Conservation (phyloP, 1,140 invertebrate species). For the Drepana arcuata region DNA sequence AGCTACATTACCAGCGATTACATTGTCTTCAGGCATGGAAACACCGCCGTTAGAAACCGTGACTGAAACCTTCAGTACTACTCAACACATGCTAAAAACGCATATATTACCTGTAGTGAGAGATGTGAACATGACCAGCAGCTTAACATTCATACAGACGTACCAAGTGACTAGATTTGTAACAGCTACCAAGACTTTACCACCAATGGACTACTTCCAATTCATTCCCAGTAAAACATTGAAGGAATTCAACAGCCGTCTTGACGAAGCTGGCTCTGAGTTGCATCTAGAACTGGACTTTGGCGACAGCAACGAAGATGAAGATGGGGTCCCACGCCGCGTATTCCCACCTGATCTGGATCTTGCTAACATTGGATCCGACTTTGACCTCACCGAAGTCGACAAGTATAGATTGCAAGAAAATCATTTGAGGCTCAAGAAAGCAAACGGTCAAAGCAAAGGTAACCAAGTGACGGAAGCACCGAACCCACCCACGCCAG, state of each 20-base stretch:
- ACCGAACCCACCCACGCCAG: constrained; percentile 56
- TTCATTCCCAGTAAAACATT: constrained; percentile 89
- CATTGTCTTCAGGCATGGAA: constrained; percentile 80
- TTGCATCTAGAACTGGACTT: constrained; percentile 88
- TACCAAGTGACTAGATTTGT: constrained; percentile 89
- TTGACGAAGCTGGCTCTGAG: constrained; percentile 91
- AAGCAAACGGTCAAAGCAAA: constrained; percentile 73
- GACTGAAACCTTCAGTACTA: constrained; percentile 93
- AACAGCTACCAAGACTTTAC: constrained; percentile 89
- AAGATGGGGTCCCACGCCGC: constrained; percentile 75
- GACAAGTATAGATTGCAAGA: constrained; percentile 74
- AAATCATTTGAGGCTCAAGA: constrained; percentile 73
- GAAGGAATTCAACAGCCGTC: constrained; percentile 88
- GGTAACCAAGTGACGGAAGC: constrained; percentile 63
- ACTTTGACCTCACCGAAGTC: constrained; percentile 79
- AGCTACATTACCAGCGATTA: constrained; percentile 85
- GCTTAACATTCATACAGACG: constrained; percentile 87
- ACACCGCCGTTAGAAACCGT: constrained; percentile 88
- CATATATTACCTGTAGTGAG: constrained; percentile 87
- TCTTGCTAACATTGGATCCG: constrained; percentile 77
- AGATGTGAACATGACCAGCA: constrained; percentile 79
- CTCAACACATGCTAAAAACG: constrained; percentile 88
- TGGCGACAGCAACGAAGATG: constrained; percentile 84
- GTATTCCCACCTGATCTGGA: constrained; percentile 77
- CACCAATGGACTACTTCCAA: constrained; percentile 88